Base-by-base conservation (phyloP, 2,888 invertebrate genomes). In the Sturmia bella region DNA sequence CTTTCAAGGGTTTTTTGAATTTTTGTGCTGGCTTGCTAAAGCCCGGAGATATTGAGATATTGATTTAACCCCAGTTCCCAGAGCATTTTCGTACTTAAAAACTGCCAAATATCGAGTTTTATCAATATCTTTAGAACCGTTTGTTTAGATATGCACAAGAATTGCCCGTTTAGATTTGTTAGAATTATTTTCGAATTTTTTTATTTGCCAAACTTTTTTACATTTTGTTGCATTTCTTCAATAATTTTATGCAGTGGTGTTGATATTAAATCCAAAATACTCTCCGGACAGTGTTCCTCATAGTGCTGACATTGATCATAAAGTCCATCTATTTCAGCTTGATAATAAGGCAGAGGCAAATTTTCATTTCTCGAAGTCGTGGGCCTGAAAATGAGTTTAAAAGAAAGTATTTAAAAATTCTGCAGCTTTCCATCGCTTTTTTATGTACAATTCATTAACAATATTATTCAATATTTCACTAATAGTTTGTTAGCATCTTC, bases 241-340 rank as follows among this genome's bases (percentile, higher is more conserved):
- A 89, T 70, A 12, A 89, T 87, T 69, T 87, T 83, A 59, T 87
- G 86, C 3, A 89, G 84, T 1, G 89, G 88, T 19, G 86, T 85
- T 4, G 89, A 89, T 70, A 90, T 89, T 3, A 90, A 82, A 19
- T 87, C 86, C 37, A 90, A 74, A 63, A 89, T 84, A 75, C 88
- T 90, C 50, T 87, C 85, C 2, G 83, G 74, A 50, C 89, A 90
- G 3, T 84, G 69, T 3, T 56, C 39, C 12, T 84, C 83, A 70
- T 89, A 90, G 59, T 84, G 66, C 6, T 85, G 80, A 15, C 90
- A 90, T 12, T 87, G 84, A 32, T 86, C 85, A 12, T 87, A 83
- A 54, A 83, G 76, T 1, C 90, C 90, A 85, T 89, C 89, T 21
- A 85, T 77, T 48, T 90, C 90, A 3, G 89, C 89, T 83, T 89